Percentiles rank a stretch among this genome's conserved stretches.
Conservation (phyloP, 1,140 invertebrate genomes). For the Dysdera silvatica region DNA sequence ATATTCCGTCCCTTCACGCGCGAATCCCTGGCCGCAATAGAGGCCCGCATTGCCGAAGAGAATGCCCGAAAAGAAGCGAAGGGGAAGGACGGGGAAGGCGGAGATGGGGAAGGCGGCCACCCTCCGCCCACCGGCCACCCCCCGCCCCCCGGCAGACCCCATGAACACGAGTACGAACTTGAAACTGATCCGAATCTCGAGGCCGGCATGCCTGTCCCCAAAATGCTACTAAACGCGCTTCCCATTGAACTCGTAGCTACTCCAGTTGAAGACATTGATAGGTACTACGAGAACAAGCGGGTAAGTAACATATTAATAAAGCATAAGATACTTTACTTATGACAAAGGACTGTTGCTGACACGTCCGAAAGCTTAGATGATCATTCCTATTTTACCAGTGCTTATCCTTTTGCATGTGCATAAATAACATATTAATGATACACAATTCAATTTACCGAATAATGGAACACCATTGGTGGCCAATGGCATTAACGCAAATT, state of each 20-base stretch:
- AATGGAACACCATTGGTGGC: no score
- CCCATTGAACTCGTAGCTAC: slow-evolving; percentile 82
- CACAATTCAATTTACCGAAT: no score
- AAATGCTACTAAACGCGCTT: slow-evolving; percentile 78
- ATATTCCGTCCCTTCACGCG: slow-evolving; percentile 91
- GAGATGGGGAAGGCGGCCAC: not conserved
- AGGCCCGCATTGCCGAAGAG: slow-evolving; percentile 86
- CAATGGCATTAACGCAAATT: no score
- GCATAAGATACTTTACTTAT: slow-evolving; percentile 5
- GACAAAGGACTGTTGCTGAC: no score
- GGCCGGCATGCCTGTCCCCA: slow-evolving; percentile 79
- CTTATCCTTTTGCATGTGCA: no score
- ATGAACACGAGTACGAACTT: slow-evolving; percentile 67
- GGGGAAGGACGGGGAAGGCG: slow-evolving; percentile 48
- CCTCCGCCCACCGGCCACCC: not conserved
- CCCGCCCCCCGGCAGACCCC: slow-evolving; percentile 40
- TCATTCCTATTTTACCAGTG: no score
- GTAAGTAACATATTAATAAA: slow-evolving; percentile 50
- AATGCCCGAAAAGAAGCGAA: slow-evolving; percentile 90
- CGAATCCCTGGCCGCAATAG: slow-evolving; percentile 87
- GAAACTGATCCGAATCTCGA: slow-evolving; percentile 87
- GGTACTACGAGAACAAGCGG: slow-evolving; percentile 82
- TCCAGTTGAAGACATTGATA: slow-evolving; percentile 91
- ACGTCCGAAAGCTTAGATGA: no score
- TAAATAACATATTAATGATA: no score